Conservation (phyloP, 2,888 invertebrate species). For the Emmelina monodactyla region DNA sequence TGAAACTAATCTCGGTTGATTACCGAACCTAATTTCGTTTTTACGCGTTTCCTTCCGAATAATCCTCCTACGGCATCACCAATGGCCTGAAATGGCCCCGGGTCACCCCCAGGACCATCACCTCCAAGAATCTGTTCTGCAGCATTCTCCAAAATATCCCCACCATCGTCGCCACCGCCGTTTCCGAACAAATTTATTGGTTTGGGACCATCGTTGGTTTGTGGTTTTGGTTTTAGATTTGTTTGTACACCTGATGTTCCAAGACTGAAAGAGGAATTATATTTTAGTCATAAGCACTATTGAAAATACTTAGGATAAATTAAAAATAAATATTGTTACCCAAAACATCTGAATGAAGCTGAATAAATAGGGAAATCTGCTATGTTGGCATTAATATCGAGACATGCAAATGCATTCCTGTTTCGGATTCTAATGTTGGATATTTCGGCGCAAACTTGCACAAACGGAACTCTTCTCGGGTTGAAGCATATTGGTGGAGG, state of each 20-base stretch:
- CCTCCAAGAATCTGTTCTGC: constrained; percentile 27
- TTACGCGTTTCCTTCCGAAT: constrained; percentile 30
- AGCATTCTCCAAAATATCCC: constrained; percentile 32
- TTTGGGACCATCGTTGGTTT: constrained; percentile 37
- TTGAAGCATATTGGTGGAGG: constrained; percentile 76
- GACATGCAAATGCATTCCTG: constrained; percentile 79
- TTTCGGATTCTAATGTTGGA: constrained; percentile 82
- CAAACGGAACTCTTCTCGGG: constrained; percentile 73
- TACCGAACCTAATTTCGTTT: no score
- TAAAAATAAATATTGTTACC: constrained; percentile 26
- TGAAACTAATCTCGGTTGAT: no score
- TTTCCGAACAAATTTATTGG: constrained; percentile 46
- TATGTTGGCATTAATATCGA: constrained; percentile 75
- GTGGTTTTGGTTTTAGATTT: constrained; percentile 52
- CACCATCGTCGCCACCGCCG: constrained; percentile 26
- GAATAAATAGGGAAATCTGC: constrained; percentile 66
- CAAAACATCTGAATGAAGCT: constrained; percentile 60
- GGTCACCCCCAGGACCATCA: constrained; percentile 18
- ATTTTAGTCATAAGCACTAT: background rate
- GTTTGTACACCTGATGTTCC: constrained; percentile 50
- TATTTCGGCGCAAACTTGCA: constrained; percentile 77
- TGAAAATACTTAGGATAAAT: background rate
- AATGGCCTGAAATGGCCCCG: constrained; percentile 41
- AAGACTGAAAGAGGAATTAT: constrained; percentile 27
- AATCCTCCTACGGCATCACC: constrained; percentile 50